phyloP scores from a whole-genome alignment of 2,797 vertebrate genomes.

The Gallinago nigripennis region DNA sequence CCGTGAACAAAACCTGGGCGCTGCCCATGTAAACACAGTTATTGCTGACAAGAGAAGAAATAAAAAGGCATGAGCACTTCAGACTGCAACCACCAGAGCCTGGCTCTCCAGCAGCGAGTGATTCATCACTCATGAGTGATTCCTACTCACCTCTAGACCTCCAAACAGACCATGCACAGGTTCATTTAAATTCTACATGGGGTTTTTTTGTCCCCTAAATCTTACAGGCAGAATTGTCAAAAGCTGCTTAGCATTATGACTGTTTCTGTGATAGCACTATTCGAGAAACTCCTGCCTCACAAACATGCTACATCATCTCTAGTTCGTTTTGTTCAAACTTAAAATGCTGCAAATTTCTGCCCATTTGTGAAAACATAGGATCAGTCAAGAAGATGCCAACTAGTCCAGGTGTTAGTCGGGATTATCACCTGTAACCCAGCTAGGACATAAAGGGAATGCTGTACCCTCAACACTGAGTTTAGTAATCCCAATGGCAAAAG shows the following conservation, averaged over 20 bases:
- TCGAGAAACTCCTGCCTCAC: neutral
- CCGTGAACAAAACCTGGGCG: neutral
- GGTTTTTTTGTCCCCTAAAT: neutral
- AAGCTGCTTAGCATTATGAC: neutral
- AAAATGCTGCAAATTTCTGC: neutral
- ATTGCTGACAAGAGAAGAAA: conserved; percentile 8
- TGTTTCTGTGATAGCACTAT: neutral
- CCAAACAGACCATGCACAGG: neutral
- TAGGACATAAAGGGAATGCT: neutral
- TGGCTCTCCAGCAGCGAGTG: neutral
- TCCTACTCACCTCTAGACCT: neutral
- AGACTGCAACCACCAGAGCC: neutral
- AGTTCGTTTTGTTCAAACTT: neutral
- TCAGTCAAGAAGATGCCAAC: neutral
- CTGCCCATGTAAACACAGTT: neutral
- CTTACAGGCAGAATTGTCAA: neutral
- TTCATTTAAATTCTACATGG: neutral
- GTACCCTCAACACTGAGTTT: neutral
- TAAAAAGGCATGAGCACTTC: neutral
- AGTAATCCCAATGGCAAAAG: neutral
- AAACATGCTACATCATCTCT: neutral
- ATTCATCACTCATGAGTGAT: rapidly evolving
- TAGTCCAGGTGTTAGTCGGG: too few relatives aligned
- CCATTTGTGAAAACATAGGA: neutral
- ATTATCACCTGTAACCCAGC: neutral